Base-by-base conservation (phyloP, 2,797 vertebrate species). In the Cheirogaleus major region DNA sequence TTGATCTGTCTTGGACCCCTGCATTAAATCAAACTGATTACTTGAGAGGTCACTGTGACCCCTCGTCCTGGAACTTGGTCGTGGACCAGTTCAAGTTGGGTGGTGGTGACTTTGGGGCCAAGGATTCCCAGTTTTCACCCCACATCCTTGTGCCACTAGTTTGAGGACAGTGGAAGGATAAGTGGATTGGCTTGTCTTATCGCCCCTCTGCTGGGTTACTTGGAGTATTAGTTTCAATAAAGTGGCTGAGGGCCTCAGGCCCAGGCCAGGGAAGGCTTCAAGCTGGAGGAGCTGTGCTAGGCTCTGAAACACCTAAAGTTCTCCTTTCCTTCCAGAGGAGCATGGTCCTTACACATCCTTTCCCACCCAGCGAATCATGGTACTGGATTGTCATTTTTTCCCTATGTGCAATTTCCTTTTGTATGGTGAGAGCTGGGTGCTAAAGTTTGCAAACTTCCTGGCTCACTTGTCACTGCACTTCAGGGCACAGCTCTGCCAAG, bases 361-460 rank as follows among this genome's bases (percentile, higher is more conserved):
- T 59, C 43, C 84, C 52, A 59, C 11, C 30, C 52, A 93, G 85
- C 4, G 70, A 65, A 92, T 86, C 72, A 18, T 55, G 43, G 82
- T 14, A 59, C 76, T 94, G 72, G 76, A 76, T 22, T 89, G 78
- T 75, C 50, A 32, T 85, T 75, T 69, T 85, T 45, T 48, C 48
- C 20, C 55, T 50, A 23, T n/a, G 9, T 35, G 48, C 18, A 52
- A 84, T 93, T 93, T 70, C n/a, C 67, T 92, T 84, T 93, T 41
- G 50, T 70, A 41, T 0, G 15, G 30, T 70, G 86, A 79, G 55
- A 85, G 43, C 43, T 14, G 4, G 35, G 63, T 65, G 41, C 61
- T 91, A 48, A 95, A 70, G 38, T 69, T 89, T 91, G 70, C 92
- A 82, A 89, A 43, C 81, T 90, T 95, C 83, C 30, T 84, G 72